These are phyloP conservation scores for Engystomops pustulosus DNA, from an alignment of 2,113 vertebrate species.

Conservation along the genomic window DNA sequence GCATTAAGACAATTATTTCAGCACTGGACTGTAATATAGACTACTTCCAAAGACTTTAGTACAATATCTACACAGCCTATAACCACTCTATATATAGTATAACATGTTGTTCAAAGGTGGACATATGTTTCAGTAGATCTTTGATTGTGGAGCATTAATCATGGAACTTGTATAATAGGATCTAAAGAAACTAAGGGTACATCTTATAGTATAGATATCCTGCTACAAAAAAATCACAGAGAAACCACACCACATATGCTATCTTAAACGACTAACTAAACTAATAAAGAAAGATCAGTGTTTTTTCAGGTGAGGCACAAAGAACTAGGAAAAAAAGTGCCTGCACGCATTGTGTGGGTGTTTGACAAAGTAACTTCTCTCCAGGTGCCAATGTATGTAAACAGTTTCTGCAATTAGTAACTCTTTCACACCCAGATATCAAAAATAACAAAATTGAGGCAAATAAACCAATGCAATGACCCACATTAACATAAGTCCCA, in stretches of 20 bases:
- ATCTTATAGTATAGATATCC: not conserved
- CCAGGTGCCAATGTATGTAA: conserved; percentile 42
- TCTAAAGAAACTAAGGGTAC: not conserved
- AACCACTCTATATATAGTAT: no score
- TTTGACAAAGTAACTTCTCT: not conserved
- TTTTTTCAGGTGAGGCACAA: conserved; percentile 41
- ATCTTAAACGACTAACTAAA: conserved; percentile 12
- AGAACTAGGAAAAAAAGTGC: conserved; percentile 9
- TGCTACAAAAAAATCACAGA: not conserved
- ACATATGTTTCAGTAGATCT: not conserved
- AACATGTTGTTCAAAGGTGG: not conserved
- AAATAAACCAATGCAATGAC: no score
- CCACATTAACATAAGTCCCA: no score
- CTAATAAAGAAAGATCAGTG: conserved; percentile 31
- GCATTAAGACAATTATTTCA: no score
- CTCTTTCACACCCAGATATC: conserved; percentile 4
- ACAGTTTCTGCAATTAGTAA: conserved; percentile 15
- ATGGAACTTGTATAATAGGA: not conserved
- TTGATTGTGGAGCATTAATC: not conserved
- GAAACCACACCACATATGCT: not conserved
- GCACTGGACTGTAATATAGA: no score
- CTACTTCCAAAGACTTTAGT: no score
- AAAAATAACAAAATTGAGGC: not conserved
- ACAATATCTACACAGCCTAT: no score
- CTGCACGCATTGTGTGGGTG: conserved; percentile 33